Evolutionary conservation across 2,113 vertebrate genomes (phyloP).

Genomic region (Bubo blakistoni): DNA sequence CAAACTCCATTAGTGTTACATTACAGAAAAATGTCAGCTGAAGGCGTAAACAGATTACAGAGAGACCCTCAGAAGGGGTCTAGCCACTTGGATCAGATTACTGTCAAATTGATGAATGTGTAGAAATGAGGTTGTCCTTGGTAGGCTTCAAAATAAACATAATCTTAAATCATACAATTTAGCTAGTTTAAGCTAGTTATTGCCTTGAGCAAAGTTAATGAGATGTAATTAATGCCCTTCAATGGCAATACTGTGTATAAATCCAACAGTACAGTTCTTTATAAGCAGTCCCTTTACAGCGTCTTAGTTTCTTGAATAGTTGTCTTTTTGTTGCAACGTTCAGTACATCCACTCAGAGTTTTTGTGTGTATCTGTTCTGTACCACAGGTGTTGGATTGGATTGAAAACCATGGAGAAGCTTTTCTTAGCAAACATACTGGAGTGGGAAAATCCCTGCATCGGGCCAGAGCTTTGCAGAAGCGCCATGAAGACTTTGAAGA

Average conservation of each 20-base stretch:
- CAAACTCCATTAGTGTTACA: not conserved
- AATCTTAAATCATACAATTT: not conserved
- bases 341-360: not conserved
- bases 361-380: not conserved
- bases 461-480: constrained; percentile 94
- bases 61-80: not conserved
- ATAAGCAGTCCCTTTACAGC: not conserved
- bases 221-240: not conserved
- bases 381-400: constrained; percentile 94
- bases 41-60: not conserved
- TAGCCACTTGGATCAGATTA: not conserved
- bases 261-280: not conserved
- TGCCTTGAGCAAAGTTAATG: not conserved
- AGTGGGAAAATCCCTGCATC: constrained; percentile 94
- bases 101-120: constrained; percentile 7
- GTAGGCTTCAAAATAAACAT: not conserved
- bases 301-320: not conserved
- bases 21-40: not conserved
- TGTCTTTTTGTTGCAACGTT: not conserved
- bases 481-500: constrained; percentile 98
- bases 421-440: constrained; percentile 98
- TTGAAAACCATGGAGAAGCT: constrained; percentile 97
- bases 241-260: not conserved
- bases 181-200: not conserved
- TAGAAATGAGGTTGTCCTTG: not conserved